A percentile compares a stretch with the other conserved stretches of the same genome.
Conservation (phyloP, 2,113 vertebrate genomes). For the Sminthopsis crassicaudata region DNA sequence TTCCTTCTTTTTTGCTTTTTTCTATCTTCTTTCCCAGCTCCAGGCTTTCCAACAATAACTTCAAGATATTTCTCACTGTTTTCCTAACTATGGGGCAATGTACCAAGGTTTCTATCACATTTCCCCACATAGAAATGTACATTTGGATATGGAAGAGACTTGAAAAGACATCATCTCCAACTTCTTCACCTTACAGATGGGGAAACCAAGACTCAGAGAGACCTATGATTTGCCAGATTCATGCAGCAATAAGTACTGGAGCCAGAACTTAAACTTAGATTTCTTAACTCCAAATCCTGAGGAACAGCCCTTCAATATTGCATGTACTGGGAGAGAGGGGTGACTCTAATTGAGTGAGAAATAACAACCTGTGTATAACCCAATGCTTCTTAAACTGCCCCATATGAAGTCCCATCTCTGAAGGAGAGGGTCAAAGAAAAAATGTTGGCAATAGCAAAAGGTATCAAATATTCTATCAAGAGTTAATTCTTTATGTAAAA, state of each 20-base stretch:
- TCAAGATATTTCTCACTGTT: not conserved
- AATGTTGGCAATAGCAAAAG: too few relatives aligned
- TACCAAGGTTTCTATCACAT: not conserved
- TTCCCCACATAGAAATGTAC: too few relatives aligned
- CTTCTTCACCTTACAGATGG: not conserved
- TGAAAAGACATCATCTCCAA: not conserved
- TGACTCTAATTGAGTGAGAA: not conserved
- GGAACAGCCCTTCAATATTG: not conserved
- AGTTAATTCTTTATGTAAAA: too few relatives aligned
- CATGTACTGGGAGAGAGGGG: not conserved
- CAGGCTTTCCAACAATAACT: not conserved
- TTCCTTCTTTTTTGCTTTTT: too few relatives aligned
- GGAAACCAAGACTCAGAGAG: too few relatives aligned
- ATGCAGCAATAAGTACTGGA: not conserved
- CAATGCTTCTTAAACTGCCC: too few relatives aligned
- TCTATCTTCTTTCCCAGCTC: not conserved
- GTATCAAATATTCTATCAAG: too few relatives aligned
- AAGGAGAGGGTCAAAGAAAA: too few relatives aligned
- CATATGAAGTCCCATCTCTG: too few relatives aligned
- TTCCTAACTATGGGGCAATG: not conserved
- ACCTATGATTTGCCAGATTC: too few relatives aligned
- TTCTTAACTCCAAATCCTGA: not conserved
- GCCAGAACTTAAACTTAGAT: not conserved
- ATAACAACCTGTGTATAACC: not conserved
- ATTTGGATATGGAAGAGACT: not conserved